Evolutionary conservation across 2,888 invertebrate species (phyloP), one percentile per base, ranked within the genome.

Genomic region (Sinelater perroti): DNA sequence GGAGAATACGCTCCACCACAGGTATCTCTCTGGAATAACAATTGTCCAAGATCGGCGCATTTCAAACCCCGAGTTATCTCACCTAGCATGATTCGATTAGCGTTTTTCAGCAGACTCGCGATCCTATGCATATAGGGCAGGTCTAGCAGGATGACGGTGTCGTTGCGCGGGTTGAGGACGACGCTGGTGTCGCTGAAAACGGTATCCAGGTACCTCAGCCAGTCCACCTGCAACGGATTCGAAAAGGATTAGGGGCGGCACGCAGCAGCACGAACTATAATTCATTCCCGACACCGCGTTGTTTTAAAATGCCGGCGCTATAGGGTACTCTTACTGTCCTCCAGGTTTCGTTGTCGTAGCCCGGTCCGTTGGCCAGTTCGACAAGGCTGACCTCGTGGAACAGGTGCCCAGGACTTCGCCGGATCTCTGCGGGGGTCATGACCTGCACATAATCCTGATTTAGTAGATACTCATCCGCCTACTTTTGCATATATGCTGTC

Each of bases 1-100:
- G 5, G 86, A 84, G 75, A 86, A 86, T 53, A 87, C 81, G 67
- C 85, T 83, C 90, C 90, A 90, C 82, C 89, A 86, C 14, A 89
- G 75, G 77, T 86, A 90, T 59, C 87, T 87, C 58, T 87, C 89
- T 85, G 79, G 26, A 76, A 75, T 67, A 63, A 56, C 18, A 62
- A 58, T 59, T 24, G 18, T 21, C 33, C 16, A 36, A 20, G 11
- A 33, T 31, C 21, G 40, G 8, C n/a, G 6, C 10, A 20, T 11
- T 40, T 40, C 16, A 33, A 20, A 53, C 6, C 31, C 24, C 26
- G 50, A 50, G 36, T n/a, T 28, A 17, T 7, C 71, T 69, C 73
- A 87, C 88, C 86, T 63, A 88, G 71, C 5, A 82, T 78, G 8
- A 82, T 72, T 0, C 81, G 79, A 7, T 83, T 77, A 2, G 86